Conservation (phyloP, 2,113 vertebrate species). For the Lasiurus cinereus region DNA sequence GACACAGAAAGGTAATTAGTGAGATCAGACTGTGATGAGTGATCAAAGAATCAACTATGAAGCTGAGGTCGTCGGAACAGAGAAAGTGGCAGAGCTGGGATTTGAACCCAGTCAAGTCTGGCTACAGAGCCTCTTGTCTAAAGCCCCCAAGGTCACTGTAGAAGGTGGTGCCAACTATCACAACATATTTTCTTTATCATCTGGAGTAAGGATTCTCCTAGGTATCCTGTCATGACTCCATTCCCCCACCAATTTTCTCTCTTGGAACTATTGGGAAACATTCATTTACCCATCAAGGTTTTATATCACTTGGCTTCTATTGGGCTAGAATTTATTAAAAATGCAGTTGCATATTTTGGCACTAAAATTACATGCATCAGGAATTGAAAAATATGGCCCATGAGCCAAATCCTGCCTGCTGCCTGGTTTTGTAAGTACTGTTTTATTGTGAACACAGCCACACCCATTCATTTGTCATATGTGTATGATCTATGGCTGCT, state of each 20-base stretch:
- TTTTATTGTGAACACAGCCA: not conserved
- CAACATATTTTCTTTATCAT: not conserved
- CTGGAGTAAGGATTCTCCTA: too few species aligned
- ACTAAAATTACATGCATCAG: not conserved
- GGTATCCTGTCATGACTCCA: not conserved
- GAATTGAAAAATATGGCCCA: not conserved
- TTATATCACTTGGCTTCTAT: not conserved
- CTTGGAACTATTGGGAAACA: not conserved
- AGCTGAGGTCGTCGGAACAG: too few species aligned
- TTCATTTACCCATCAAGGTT: not conserved
- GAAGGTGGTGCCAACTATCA: not conserved
- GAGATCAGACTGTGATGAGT: not conserved
- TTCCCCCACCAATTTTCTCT: not conserved
- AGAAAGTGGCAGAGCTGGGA: not conserved
- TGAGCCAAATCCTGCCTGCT: not conserved
- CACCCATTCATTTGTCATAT: not conserved
- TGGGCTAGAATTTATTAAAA: not conserved
- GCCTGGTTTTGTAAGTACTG: not conserved
- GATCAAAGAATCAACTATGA: not conserved
- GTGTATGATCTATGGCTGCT: not conserved
- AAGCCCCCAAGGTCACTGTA: rapidly evolving
- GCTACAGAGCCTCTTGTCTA: too few species aligned
- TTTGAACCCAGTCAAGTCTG: not conserved
- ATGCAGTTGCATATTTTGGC: not conserved
- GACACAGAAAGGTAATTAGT: not conserved